Base-by-base conservation (phyloP, 92 coral and sea anemone species). In the Parazoanthus darwini region DNA sequence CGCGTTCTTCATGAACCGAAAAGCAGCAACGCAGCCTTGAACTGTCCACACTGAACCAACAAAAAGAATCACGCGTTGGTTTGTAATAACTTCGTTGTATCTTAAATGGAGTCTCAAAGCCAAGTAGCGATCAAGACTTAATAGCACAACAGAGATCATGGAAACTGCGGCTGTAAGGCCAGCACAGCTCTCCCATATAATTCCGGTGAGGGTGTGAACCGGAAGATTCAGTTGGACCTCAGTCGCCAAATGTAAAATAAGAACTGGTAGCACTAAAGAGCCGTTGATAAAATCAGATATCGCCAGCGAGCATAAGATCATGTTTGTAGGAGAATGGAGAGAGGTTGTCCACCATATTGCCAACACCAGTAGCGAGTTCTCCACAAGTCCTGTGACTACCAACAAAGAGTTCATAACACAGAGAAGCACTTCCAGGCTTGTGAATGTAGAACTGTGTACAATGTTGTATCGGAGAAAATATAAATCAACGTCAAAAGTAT, bases 81-180 rank as follows among this genome's bases (percentile, higher is more conserved):
- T 79, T 8, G 82, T 46, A 33, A 79, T 42, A 26, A 79, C 36
- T 44, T 79, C 82, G 22, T 25, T 79, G 66, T 79, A 79, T 79
- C 82, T 46, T 51, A 79, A 50, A 51, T 79, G 82, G 36, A 79
- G 42, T 79, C 37, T 50, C 67, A 79, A 79, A 29, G 82, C 82
- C 33, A 79, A 79, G 39, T 79, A 79, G 22, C 82, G 82, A 29
- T 79, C 82, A 79, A 79, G 63, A n/a, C 82, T 79, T 4, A 79
- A 22, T 10, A 79, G 67, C n/a, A 79, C 82, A 50, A 79, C 82
- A 54, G 82, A 79, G 33, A 79, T 79, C 82, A 79, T 79, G 5
- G 82, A 79, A 29, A 79, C 82, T 16, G 82, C 82, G 1, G 82
- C 82, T 0, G 82, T 79, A 13, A 79, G 65, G 13, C 82, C 82